Evolutionary conservation across 2,888 invertebrate species (phyloP).

Genomic region (Mystacides longicornis): DNA sequence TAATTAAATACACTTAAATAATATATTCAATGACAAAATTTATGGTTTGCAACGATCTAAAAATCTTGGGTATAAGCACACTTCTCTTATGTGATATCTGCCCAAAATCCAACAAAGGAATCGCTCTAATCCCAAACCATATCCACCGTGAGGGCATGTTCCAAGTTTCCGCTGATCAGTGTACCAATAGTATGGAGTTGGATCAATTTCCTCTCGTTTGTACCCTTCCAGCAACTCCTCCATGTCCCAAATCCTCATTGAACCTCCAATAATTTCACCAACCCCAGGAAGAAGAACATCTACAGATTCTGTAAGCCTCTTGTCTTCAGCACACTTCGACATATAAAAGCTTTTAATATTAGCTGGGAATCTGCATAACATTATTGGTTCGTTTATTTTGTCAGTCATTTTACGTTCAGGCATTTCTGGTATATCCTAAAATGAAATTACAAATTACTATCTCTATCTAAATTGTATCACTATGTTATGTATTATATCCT

Average conservation of each 20-base stretch:
- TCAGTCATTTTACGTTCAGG: constrained; percentile 99
- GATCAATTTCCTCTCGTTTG: constrained; percentile 82
- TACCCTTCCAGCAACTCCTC: constrained; percentile 83
- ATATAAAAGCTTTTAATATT: constrained; percentile 99
- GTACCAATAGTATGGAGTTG: constrained; percentile 97
- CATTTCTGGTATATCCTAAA: constrained; percentile 94
- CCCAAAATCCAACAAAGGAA: constrained; percentile 96
- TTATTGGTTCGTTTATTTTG: constrained; percentile 88
- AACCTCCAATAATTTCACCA: constrained; percentile 97
- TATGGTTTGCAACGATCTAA: constrained; percentile 89
- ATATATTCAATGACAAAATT: no score
- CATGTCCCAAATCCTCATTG: constrained; percentile 93
- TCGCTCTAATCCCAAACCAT: constrained; percentile 93
- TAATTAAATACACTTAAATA: no score
- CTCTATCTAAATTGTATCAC: no score
- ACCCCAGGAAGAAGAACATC: constrained; percentile 96
- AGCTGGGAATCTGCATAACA: constrained; percentile 90
- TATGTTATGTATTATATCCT: not conserved
- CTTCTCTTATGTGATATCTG: constrained; percentile 94
- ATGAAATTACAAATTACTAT: constrained; percentile 2
- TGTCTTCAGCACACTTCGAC: constrained; percentile 80
- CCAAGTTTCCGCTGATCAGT: constrained; percentile 96
- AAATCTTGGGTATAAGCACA: constrained; percentile 95
- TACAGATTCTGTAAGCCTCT: constrained; percentile 90
- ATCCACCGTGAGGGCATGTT: constrained; percentile 93